These are phyloP conservation scores for Galaxea fascicularis DNA, from an alignment of 92 coral and sea anemone species.

Conservation along the genomic window DNA sequence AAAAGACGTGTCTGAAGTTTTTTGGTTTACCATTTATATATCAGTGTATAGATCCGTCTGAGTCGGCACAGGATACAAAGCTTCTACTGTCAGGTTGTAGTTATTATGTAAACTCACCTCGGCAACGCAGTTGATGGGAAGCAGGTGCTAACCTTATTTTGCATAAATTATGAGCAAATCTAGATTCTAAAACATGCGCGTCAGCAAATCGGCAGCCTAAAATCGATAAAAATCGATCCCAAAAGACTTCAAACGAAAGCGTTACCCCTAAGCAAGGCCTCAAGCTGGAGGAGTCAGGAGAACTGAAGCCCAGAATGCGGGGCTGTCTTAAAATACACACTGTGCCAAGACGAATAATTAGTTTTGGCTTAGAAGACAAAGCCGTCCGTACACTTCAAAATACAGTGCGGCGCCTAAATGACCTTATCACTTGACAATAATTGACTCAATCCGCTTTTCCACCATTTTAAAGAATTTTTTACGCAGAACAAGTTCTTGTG, in stretches of 20 bases:
- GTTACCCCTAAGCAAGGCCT: not conserved
- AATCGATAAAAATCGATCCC: slow-evolving; percentile 7
- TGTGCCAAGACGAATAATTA: slow-evolving; percentile 52
- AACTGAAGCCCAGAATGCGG: not conserved
- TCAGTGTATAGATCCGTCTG: not conserved
- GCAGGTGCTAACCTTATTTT: slow-evolving; percentile 36
- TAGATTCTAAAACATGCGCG: slow-evolving; percentile 2
- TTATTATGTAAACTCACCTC: slow-evolving; percentile 43
- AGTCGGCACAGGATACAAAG: not conserved
- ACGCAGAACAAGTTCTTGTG: not conserved
- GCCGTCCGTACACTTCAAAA: slow-evolving; percentile 53
- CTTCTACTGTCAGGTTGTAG: not conserved
- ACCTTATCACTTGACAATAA: slow-evolving; percentile 67
- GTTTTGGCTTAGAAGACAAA: slow-evolving; percentile 61
- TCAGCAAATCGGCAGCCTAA: slow-evolving; percentile 6
- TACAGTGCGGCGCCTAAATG: slow-evolving; percentile 67
- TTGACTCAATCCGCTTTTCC: slow-evolving; percentile 66
- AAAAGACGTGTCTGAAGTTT: not conserved
- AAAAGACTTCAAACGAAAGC: not conserved
- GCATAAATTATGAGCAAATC: slow-evolving; percentile 41
- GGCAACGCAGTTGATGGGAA: slow-evolving; percentile 18
- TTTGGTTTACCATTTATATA: not conserved
- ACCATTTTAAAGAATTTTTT: not conserved
- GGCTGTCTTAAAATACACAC: slow-evolving; percentile 36
- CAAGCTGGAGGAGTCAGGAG: not conserved